A percentile compares a stretch with the other conserved stretches of the same genome.
Conservation (phyloP, 2,888 invertebrate genomes). For the Cacoxenus indagator region DNA sequence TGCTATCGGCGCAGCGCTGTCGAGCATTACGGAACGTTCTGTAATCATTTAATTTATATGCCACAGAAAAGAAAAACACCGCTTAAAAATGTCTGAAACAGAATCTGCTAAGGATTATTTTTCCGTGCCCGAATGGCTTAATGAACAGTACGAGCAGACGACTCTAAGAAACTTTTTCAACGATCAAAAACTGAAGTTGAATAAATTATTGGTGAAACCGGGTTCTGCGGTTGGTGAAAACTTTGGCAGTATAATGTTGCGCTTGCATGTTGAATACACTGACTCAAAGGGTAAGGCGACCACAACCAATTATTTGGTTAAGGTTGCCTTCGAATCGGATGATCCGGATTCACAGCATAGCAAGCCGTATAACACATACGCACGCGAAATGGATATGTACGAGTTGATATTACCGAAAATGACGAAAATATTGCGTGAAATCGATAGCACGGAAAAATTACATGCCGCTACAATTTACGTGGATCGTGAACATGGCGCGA, state of each 20-base stretch:
- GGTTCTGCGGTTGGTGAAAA: conserved; percentile 52
- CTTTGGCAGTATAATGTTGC: conserved; percentile 47
- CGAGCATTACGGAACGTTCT: not conserved
- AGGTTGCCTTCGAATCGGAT: conserved; percentile 36
- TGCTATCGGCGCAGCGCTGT: not conserved
- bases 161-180: conserved; percentile 32
- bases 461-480: conserved; percentile 54
- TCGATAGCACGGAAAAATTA: conserved; percentile 41
- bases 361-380: conserved; percentile 41
- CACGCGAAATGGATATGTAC: conserved; percentile 60
- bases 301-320: conserved; percentile 40
- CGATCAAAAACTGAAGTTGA: conserved; percentile 36
- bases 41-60: not conserved
- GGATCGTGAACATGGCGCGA: conserved; percentile 45
- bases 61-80: not conserved
- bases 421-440: conserved; percentile 41
- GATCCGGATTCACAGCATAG: conserved; percentile 38
- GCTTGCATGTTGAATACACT: conserved; percentile 41
- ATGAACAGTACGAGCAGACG: conserved; percentile 42
- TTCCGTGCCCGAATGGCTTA: conserved; percentile 45
- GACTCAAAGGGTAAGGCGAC: conserved; percentile 6
- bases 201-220: conserved; percentile 36
- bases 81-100: not conserved
- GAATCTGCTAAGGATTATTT: not conserved
- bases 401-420: conserved; percentile 56